Evolutionary conservation across 2,888 invertebrate species (phyloP), one percentile per base, ranked within the genome.

Genomic region (Oasisia sp.): DNA sequence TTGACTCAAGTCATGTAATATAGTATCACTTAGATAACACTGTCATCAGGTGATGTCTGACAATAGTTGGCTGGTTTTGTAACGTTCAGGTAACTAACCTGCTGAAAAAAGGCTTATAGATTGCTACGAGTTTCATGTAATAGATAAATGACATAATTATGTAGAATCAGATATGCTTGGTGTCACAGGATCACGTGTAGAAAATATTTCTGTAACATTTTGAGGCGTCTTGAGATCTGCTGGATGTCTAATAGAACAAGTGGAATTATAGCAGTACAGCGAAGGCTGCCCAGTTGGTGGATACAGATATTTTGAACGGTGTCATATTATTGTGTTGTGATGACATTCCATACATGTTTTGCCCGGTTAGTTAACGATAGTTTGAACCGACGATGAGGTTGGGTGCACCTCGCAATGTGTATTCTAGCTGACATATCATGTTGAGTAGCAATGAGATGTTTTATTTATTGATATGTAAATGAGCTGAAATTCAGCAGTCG

Each of bases 321-420:
- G 74, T 74, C 74, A 74, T 74, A 74, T 74, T 74, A 74, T 74
- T 74, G 74, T 74, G 27, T 74, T 74, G 50, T 50, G 27, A 74
- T 74, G 74, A 74, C 74, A 74, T 74, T 74, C 74, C 74, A 74
- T 74, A 74, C 74, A n/a, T 74, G 74, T 74, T 74, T 74, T 74
- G n/a, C 74, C 74, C 74, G 74, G 74, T 74, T 74, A 74, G 74
- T n/a, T 74, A 27, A 74, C n/a, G 74, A 74, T 74, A 74, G 74
- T 74, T 50, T 74, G 74, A 74, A 74, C 74, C 27, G 74, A 74
- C 74, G 19, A 19, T 50, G 74, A 74, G 74, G 74, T 74, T 27
- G 74, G 27, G 74, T 74, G 74, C 19, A n/a, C 19, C 74, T 74
- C 74, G 7, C 74, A 74, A 74, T 74, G 74, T 74, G 74, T 74